A percentile compares a stretch with the other conserved stretches of the same genome.
phyloP scores from a whole-genome alignment of 1,140 invertebrate species.

The Drosophila murphyi region DNA sequence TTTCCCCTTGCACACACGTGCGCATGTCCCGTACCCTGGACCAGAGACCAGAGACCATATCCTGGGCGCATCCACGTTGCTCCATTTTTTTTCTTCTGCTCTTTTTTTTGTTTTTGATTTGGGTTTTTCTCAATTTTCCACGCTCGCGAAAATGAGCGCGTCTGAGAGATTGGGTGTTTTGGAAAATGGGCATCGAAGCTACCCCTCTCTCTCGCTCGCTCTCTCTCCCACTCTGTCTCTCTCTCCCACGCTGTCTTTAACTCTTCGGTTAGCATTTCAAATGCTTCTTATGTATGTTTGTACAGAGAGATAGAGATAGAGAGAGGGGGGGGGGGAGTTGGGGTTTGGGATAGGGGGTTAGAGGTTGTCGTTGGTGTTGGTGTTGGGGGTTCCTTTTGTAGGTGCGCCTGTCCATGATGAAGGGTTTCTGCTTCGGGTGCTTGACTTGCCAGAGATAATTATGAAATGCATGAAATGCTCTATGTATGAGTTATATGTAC shows the following conservation, averaged over 20 bases:
- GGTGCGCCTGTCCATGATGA: slow-evolving; percentile 74
- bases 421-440: slow-evolving; percentile 71
- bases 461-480: slow-evolving; percentile 78
- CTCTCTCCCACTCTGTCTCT: neutral
- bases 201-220: slow-evolving; percentile 22
- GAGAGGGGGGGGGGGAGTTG: too few relatives aligned
- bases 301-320: neutral
- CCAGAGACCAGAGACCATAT: slow-evolving; percentile 20
- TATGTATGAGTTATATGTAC: slow-evolving; percentile 74
- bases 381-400: slow-evolving; percentile 43
- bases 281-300: slow-evolving; percentile 36
- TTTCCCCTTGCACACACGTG: slow-evolving; percentile 67
- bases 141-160: slow-evolving; percentile 81
- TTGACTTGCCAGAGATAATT: slow-evolving; percentile 77
- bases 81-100: slow-evolving; percentile 51
- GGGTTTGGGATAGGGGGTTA: neutral
- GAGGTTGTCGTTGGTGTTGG: neutral
- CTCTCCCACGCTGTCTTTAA: slow-evolving; percentile 14
- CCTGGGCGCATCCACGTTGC: slow-evolving; percentile 26
- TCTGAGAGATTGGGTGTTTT: slow-evolving; percentile 22
- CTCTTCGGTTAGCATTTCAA: slow-evolving; percentile 58
- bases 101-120: slow-evolving; percentile 42
- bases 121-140: slow-evolving; percentile 68
- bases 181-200: neutral
- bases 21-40: slow-evolving; percentile 67